Conservation (phyloP, 1,140 invertebrate species). For the Oncopodura yosiiana region DNA sequence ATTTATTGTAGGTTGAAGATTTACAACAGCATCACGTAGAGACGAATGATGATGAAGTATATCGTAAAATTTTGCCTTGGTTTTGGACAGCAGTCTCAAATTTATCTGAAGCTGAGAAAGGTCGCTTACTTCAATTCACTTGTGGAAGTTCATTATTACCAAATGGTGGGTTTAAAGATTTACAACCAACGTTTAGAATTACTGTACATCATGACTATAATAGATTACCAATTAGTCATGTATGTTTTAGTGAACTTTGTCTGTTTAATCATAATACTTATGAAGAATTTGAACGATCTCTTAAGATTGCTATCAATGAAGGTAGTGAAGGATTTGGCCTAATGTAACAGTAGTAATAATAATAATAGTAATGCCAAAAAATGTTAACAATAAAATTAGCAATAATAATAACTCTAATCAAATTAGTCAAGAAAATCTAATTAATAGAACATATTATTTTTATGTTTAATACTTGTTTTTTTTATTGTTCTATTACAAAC, state of each 20-base stretch:
- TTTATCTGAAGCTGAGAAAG: conserved; percentile 86
- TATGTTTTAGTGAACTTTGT: conserved; percentile 66
- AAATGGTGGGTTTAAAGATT: conserved; percentile 73
- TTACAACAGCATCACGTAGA: conserved; percentile 22
- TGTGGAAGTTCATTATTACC: conserved; percentile 85
- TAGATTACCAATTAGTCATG: conserved; percentile 75
- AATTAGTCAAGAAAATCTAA: too few species aligned
- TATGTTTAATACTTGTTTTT: too few species aligned
- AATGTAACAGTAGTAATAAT: conserved; percentile 62
- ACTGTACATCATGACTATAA: conserved; percentile 49
- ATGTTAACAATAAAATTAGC: too few species aligned
- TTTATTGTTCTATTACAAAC: too few species aligned
- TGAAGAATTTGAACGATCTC: conserved; percentile 81
- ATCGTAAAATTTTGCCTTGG: conserved; percentile 74
- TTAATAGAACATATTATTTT: too few species aligned
- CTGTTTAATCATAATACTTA: conserved; percentile 85
- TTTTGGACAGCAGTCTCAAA: conserved; percentile 87
- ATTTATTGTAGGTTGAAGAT: too few species aligned
- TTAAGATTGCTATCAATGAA: conserved; percentile 84
- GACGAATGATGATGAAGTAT: conserved; percentile 53
- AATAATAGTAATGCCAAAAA: too few species aligned
- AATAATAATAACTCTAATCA: too few species aligned
- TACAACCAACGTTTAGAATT: conserved; percentile 82
- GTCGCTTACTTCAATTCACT: conserved; percentile 80
- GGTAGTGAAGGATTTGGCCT: conserved; percentile 90